Conservation (phyloP, 1,140 invertebrate genomes). For the Macrosteles quadrilineatus region DNA sequence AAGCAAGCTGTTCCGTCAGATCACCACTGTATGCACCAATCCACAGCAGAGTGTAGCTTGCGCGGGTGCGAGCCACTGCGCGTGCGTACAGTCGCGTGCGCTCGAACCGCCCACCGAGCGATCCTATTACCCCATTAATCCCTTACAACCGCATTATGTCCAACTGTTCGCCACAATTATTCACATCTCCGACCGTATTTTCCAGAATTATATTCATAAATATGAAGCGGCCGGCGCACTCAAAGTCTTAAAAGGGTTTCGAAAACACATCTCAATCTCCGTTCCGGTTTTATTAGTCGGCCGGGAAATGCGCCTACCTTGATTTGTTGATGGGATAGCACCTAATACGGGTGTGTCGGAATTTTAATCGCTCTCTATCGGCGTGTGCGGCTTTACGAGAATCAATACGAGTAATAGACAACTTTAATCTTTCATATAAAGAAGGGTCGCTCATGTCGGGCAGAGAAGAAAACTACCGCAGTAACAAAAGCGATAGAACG, state of each 20-base stretch:
- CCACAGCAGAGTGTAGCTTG: too few relatives aligned
- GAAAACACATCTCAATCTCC: not conserved
- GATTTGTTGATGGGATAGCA: slow-evolving; percentile 1
- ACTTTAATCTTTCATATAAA: too few relatives aligned
- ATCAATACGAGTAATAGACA: too few relatives aligned
- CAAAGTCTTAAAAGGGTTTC: slow-evolving; percentile 11
- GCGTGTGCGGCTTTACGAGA: too few relatives aligned
- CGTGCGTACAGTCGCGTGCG: not conserved
- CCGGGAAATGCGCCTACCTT: not conserved
- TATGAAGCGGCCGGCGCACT: not conserved
- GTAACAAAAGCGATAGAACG: too few relatives aligned
- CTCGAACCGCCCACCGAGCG: not conserved
- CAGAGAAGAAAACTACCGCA: too few relatives aligned
- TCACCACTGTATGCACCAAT: too few relatives aligned
- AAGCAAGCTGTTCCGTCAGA: too few relatives aligned
- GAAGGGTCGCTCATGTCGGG: too few relatives aligned
- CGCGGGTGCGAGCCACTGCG: not conserved
- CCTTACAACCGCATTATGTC: slow-evolving; percentile 16
- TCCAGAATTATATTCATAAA: slow-evolving; percentile 17
- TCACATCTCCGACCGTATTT: slow-evolving; percentile 8
- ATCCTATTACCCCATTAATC: slow-evolving; percentile 14
- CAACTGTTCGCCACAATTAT: slow-evolving; percentile 1
- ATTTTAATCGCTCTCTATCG: too few relatives aligned
- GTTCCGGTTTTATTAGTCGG: not conserved
- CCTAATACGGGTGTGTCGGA: too few relatives aligned